These are phyloP conservation scores for Pycnomerus fuliginosus DNA, from an alignment of 2,888 invertebrate species.

Conservation along the genomic window DNA sequence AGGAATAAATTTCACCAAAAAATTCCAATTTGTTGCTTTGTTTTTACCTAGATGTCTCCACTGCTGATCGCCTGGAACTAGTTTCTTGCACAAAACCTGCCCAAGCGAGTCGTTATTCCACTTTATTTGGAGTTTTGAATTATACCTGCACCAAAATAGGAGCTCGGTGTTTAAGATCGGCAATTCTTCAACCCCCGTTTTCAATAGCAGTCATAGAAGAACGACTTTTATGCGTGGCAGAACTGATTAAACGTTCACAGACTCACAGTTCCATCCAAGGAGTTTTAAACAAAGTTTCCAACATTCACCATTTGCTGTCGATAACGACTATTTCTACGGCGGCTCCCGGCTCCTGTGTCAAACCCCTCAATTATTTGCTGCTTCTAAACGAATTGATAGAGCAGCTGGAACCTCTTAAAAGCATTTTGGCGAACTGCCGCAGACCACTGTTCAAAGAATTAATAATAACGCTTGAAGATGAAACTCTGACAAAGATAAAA, in stretches of 20 bases:
- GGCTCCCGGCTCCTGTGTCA: conserved; percentile 62
- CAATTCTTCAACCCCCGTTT: conserved; percentile 78
- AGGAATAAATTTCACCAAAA: conserved; percentile 28
- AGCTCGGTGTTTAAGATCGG: conserved; percentile 72
- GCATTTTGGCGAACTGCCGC: conserved; percentile 43
- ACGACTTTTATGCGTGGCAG: conserved; percentile 73
- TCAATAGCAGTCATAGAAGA: conserved; percentile 64
- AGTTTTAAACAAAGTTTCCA: conserved; percentile 66
- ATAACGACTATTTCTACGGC: conserved; percentile 56
- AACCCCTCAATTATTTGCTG: conserved; percentile 75
- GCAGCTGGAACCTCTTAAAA: conserved; percentile 64
- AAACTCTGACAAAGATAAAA: conserved; percentile 38
- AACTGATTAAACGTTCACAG: conserved; percentile 68
- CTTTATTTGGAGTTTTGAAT: conserved; percentile 67
- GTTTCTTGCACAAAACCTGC: conserved; percentile 58
- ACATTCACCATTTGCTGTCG: conserved; percentile 77
- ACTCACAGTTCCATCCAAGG: conserved; percentile 58
- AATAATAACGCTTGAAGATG: conserved; percentile 31
- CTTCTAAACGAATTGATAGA: conserved; percentile 77
- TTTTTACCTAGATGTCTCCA: conserved; percentile 73
- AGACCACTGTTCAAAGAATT: conserved; percentile 41
- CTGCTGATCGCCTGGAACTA: conserved; percentile 74
- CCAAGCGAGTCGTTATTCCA: conserved; percentile 50
- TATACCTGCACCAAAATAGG: conserved; percentile 74
- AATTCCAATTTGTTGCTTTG: no score